Conservation (phyloP, 2,113 vertebrate species). For the Cyrtonyx montezumae region DNA sequence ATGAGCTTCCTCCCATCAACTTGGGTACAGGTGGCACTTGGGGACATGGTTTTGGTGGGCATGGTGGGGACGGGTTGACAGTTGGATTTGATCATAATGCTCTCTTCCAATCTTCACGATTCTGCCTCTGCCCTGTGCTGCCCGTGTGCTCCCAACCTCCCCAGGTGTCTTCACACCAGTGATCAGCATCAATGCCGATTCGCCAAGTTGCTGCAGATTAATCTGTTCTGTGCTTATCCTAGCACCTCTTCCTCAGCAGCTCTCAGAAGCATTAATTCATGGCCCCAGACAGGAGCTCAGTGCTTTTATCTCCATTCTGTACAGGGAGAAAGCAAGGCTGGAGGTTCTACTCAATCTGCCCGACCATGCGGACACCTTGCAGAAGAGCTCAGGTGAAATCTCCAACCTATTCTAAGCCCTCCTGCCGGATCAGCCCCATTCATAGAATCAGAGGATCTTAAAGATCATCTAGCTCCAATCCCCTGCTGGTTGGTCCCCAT, state of each 20-base stretch:
- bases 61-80: no score
- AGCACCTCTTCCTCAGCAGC: neutral
- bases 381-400: neutral
- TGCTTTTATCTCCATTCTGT: neutral
- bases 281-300: neutral
- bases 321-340: neutral
- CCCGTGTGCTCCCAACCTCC: neutral
- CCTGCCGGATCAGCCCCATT: accelerated
- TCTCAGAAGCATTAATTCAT: conserved; percentile 41
- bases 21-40: no score
- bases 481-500: no score
- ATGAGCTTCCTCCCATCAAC: neutral
- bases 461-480: no score
- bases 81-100: no score
- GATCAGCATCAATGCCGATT: neutral
- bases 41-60: no score
- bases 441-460: no score
- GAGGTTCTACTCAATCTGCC: neutral
- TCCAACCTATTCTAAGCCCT: neutral
- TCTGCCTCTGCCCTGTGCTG: neutral
- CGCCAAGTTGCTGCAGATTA: neutral
- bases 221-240: neutral
- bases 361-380: neutral
- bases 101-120: no score
- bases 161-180: neutral